These are phyloP conservation scores for Myotis planiceps DNA, from an alignment of 2,797 vertebrate species.

Conservation along the genomic window DNA sequence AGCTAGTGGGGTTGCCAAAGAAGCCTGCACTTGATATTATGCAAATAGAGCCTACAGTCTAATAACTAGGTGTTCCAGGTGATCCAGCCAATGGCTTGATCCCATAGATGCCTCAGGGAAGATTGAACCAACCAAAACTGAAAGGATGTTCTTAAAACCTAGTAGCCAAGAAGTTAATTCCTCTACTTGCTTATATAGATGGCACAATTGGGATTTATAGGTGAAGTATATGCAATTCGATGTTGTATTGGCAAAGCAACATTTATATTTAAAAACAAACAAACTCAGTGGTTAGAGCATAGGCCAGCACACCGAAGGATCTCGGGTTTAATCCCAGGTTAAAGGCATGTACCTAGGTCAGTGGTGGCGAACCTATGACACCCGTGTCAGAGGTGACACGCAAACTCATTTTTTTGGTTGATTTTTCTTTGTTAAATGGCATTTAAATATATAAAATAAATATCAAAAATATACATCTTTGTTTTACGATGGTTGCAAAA, in stretches of 20 bases:
- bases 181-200: not conserved
- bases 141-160: not conserved
- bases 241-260: not conserved
- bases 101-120: not conserved
- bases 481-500: no score
- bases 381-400: no score
- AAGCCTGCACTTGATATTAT: slow-evolving; percentile 61
- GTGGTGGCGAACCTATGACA: no score
- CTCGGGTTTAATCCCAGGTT: no score
- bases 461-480: no score
- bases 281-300: not conserved
- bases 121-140: accelerated
- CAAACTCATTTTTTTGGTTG: no score
- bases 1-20: slow-evolving; percentile 59
- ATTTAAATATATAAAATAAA: no score
- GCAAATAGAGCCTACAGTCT: slow-evolving; percentile 11
- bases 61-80: not conserved
- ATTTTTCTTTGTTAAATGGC: no score
- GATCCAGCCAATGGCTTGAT: not conserved
- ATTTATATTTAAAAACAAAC: slow-evolving; percentile 32
- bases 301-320: no score
- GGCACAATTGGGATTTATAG: not conserved
- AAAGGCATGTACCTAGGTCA: no score
- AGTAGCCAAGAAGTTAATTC: not conserved
- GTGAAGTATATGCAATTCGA: not conserved